A percentile compares a stretch with the other conserved stretches of the same genome.
Evolutionary conservation across 2,888 invertebrate species (phyloP).

Genomic region (Flexamia atlantica): DNA sequence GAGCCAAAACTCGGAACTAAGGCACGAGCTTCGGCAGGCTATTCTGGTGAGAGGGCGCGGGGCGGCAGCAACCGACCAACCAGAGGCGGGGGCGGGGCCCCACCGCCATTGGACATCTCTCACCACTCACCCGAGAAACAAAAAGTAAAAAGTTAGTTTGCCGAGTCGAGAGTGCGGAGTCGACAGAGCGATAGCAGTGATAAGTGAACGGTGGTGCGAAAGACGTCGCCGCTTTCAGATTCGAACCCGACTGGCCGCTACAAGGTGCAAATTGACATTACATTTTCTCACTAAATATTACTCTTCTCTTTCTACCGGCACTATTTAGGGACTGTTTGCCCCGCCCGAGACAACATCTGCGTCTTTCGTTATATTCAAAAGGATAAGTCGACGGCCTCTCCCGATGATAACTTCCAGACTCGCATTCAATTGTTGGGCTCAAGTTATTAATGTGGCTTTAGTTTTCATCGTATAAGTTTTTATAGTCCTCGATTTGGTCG

Average conservation of each 20-base stretch:
- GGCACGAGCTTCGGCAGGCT: not conserved
- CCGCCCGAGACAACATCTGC: not conserved
- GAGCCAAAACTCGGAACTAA: constrained; percentile 25
- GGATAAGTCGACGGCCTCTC: no score
- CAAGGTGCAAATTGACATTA: constrained; percentile 55
- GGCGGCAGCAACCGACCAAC: not conserved
- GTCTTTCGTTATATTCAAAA: no score
- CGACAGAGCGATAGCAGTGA: constrained; percentile 38
- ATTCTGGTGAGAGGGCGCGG: not conserved
- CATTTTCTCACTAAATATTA: constrained; percentile 53
- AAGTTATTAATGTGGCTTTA: no score
- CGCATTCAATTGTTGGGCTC: not conserved
- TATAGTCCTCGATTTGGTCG: no score
- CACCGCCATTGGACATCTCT: constrained; percentile 23
- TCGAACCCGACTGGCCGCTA: not conserved
- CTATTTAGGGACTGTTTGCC: constrained; percentile 40
- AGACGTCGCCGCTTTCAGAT: constrained; percentile 4
- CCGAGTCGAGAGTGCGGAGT: constrained; percentile 6
- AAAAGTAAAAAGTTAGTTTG: constrained; percentile 14
- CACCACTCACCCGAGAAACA: constrained; percentile 24
- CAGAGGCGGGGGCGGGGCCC: not conserved
- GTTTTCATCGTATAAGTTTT: no score
- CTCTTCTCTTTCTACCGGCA: constrained; percentile 12
- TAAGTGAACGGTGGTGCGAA: constrained; percentile 26
- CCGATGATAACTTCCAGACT: not conserved